Conservation (phyloP, 2,888 invertebrate genomes). For the Mellilla xanthometata region DNA sequence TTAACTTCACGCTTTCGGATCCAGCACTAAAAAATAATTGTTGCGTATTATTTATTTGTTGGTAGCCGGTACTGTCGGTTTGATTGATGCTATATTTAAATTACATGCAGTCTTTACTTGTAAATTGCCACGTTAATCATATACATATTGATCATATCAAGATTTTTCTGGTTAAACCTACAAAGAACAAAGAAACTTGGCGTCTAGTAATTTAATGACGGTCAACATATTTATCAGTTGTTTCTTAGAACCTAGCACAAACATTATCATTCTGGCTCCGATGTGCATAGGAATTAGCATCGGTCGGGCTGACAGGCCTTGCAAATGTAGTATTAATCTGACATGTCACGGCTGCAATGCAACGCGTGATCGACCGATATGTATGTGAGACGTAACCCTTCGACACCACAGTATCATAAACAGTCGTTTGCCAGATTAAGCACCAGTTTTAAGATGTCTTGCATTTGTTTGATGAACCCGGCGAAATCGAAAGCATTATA, state of each 20-base stretch:
- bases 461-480: not conserved
- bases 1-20: conserved; percentile 39
- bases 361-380: conserved; percentile 63
- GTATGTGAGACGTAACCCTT: conserved; percentile 52
- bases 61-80: conserved; percentile 6
- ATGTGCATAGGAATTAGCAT: conserved; percentile 36
- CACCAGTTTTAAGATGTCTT: conserved; percentile 4
- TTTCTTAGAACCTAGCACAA: conserved; percentile 31
- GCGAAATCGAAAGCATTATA: no score
- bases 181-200: conserved; percentile 17
- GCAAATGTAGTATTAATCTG: conserved; percentile 58
- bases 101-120: not conserved
- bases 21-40: conserved; percentile 28
- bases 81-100: conserved; percentile 14
- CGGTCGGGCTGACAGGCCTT: conserved; percentile 43
- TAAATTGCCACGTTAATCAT: conserved; percentile 3
- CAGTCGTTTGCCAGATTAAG: conserved; percentile 6
- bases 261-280: conserved; percentile 35
- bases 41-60: conserved; percentile 27
- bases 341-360: conserved; percentile 54
- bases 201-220: conserved; percentile 20
- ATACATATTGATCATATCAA: not conserved
- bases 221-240: conserved; percentile 24
- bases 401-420: conserved; percentile 36
- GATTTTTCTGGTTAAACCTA: conserved; percentile 2